phyloP scores from a whole-genome alignment of 2,113 vertebrate genomes.

The Atlantisia rogersi region DNA sequence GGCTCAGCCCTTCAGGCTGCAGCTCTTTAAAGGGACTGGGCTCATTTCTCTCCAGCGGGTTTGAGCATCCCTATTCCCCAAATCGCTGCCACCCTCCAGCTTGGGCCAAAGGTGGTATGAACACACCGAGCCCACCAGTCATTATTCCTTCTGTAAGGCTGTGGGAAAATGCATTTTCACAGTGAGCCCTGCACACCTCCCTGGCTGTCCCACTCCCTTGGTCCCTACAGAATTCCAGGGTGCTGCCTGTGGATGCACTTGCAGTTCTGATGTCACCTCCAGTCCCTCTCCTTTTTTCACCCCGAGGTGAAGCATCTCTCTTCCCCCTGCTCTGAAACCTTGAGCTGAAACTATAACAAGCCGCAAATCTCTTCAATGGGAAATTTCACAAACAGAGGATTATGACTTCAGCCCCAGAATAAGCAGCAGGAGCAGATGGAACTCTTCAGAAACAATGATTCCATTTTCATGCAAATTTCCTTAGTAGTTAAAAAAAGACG shows the following conservation, averaged over 20 bases:
- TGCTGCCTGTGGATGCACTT: neutral
- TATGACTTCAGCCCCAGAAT: conserved; percentile 69
- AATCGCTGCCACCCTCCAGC: neutral
- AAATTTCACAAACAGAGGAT: conserved; percentile 71
- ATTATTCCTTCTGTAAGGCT: neutral
- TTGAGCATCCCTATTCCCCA: neutral
- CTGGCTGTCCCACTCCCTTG: neutral
- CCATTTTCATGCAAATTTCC: conserved; percentile 73
- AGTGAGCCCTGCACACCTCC: neutral
- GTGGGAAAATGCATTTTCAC: neutral
- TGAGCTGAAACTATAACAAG: conserved; percentile 24
- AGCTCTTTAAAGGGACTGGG: neutral
- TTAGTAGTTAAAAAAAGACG: conserved; percentile 68
- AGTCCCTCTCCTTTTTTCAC: neutral
- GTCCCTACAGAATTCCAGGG: neutral
- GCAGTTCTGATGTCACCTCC: neutral
- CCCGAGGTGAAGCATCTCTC: neutral
- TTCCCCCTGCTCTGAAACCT: conserved; percentile 26
- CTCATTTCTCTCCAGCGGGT: neutral
- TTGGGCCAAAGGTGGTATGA: neutral
- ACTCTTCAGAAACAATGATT: conserved; percentile 74
- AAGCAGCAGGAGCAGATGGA: conserved; percentile 73
- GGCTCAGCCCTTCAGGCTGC: neutral
- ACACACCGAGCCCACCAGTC: neutral
- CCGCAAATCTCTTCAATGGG: conserved; percentile 62